These are phyloP conservation scores for Octopus sinensis DNA, from an alignment of 1,140 invertebrate species.

Conservation along the genomic window DNA sequence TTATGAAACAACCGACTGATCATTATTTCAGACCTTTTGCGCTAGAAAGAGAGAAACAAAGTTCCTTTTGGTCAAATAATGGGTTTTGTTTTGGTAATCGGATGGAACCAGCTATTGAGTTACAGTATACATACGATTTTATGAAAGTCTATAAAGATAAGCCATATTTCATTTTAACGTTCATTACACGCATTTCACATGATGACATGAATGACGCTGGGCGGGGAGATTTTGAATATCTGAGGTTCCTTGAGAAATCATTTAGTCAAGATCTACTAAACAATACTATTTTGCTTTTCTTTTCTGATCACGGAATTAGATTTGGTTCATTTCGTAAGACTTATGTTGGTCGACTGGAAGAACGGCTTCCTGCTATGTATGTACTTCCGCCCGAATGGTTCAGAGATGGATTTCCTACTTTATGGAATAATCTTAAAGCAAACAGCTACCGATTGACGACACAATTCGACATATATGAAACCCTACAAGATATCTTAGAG, in stretches of 20 bases:
- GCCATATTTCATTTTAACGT: slow-evolving; percentile 54
- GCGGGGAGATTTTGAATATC: slow-evolving; percentile 46
- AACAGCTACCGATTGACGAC: slow-evolving; percentile 64
- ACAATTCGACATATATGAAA: slow-evolving; percentile 60
- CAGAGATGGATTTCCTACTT: slow-evolving; percentile 63
- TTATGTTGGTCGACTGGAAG: slow-evolving; percentile 81
- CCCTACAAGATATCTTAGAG: slow-evolving; percentile 48
- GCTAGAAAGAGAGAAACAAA: slow-evolving; percentile 36
- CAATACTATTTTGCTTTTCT: slow-evolving; percentile 70
- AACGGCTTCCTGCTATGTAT: slow-evolving; percentile 80
- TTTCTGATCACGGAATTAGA: slow-evolving; percentile 90
- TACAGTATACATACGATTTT: slow-evolving; percentile 48
- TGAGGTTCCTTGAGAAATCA: slow-evolving; percentile 48
- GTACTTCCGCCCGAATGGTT: slow-evolving; percentile 59
- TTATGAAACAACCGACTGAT: slow-evolving; percentile 51
- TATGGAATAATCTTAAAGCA: slow-evolving; percentile 66
- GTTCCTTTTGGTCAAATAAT: slow-evolving; percentile 43
- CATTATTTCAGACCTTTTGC: slow-evolving; percentile 52
- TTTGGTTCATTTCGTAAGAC: slow-evolving; percentile 78
- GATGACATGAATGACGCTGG: slow-evolving; percentile 49
- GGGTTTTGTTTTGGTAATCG: slow-evolving; percentile 45
- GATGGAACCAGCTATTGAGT: slow-evolving; percentile 48
- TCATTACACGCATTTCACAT: slow-evolving; percentile 54
- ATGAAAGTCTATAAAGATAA: slow-evolving; percentile 32
- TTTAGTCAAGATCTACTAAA: slow-evolving; percentile 49